Evolutionary conservation across 2,888 invertebrate species (phyloP).

Genomic region (Lithophane semibrunnea): DNA sequence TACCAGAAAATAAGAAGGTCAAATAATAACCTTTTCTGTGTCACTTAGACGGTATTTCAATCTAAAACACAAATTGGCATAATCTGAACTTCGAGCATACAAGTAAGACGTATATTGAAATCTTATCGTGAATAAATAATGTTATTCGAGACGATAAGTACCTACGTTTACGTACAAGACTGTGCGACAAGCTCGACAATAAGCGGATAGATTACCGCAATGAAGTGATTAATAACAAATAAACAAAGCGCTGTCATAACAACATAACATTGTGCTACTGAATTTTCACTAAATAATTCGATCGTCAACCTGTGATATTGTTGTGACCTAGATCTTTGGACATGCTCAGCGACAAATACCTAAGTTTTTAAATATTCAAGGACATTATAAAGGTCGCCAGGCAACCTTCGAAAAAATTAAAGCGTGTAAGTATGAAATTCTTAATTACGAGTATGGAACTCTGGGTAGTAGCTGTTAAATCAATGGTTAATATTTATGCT

Average conservation of each 20-base stretch:
- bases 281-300: conserved; percentile 44
- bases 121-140: conserved; percentile 72
- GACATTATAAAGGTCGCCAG: conserved; percentile 56
- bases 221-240: conserved; percentile 58
- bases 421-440: conserved; percentile 41
- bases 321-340: conserved; percentile 63
- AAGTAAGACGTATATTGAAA: conserved; percentile 53
- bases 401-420: conserved; percentile 57
- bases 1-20: conserved; percentile 28
- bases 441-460: conserved; percentile 38
- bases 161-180: conserved; percentile 37
- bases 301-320: conserved; percentile 33
- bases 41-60: conserved; percentile 36
- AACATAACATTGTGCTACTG: conserved; percentile 7
- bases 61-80: conserved; percentile 50
- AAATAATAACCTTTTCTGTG: conserved; percentile 33
- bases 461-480: background rate
- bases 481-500: conserved; percentile 14
- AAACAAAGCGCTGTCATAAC: conserved; percentile 36
- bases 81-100: conserved; percentile 40
- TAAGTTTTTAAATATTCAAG: conserved; percentile 62
- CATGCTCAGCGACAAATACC: conserved; percentile 51
- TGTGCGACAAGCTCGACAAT: conserved; percentile 47
- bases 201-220: conserved; percentile 59
- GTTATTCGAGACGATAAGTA: conserved; percentile 61